Base-by-base conservation (phyloP, 2,888 invertebrate species). In the Escarpia spicata region DNA sequence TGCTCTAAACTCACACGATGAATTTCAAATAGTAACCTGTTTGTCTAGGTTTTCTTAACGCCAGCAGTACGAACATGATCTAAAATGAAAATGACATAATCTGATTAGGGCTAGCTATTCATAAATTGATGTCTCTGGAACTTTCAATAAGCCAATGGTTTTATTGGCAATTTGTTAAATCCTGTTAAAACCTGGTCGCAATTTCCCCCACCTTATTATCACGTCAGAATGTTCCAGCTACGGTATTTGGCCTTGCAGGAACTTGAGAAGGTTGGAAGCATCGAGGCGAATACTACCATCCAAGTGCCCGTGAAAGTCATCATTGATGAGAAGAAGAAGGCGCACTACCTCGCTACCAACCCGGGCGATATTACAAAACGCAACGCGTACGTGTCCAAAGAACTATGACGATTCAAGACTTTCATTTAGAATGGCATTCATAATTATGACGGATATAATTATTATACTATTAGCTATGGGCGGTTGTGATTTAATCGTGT, bases 221-320 rank as follows among this genome's bases (percentile, higher is more conserved):
- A 60, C 60, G 15, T 19, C 3, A 75, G 3, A 26, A 3, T 75
- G 26, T 75, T 15, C 75, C 6, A 75, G 75, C 75, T 26, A 26
- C 75, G 75, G 19, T 4, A n/a, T 75, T 75, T 75, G 75, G 19
- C 75, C 26, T 75, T 75, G 75, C n/a, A 75, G 75, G 75, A 75
- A n/a, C 75, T 75, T 19, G 75, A 75, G 75, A 75, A 91, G 15
- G 37, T 94, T 31, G 94, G 93, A 15, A 92, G 92, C 60, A 75
- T 94, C n/a, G 94, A 92, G 43, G 94, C 94, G 19, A 94, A 94
- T 58, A 92, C 94, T 12, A 94, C 93, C 19, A 75, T 94, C 19
- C 91, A 93, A 60, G 93, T 94, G 12, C 93, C 94, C 9, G 94
- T 94, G 1, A 91, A 91, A 58, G 94, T 94, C 6, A 92, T 92